phyloP scores from a whole-genome alignment of 2,797 vertebrate genomes.

The Peromyscus aztecus region DNA sequence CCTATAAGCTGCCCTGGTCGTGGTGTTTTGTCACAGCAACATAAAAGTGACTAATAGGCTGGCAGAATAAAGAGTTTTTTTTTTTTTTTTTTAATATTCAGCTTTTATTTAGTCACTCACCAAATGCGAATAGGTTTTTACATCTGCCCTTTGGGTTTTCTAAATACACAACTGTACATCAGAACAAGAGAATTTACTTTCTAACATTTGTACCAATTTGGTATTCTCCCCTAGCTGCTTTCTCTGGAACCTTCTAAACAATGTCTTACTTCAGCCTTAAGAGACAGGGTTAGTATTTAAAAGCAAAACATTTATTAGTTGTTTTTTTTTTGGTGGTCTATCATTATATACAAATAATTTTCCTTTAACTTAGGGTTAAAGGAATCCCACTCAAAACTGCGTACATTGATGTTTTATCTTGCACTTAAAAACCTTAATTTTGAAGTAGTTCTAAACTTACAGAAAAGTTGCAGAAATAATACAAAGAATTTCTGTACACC shows the following conservation, averaged over 20 bases:
- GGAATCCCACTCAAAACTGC: constrained; percentile 28
- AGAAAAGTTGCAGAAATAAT: constrained; percentile 64
- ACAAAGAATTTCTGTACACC: constrained; percentile 31
- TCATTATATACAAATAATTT: constrained; percentile 1
- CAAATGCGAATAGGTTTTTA: constrained; percentile 36
- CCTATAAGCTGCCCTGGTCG: background rate
- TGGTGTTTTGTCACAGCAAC: background rate
- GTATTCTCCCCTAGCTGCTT: constrained; percentile 28
- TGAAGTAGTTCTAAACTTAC: constrained; percentile 58
- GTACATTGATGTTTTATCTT: background rate
- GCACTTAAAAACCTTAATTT: constrained; percentile 42
- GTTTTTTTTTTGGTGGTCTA: background rate
- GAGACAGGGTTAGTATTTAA: background rate
- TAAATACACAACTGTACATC: constrained; percentile 35
- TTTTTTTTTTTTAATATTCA: constrained; percentile 21
- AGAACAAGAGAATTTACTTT: constrained; percentile 42
- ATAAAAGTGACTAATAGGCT: background rate
- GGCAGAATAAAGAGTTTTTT: background rate
- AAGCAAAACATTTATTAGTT: background rate
- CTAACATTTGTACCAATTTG: background rate
- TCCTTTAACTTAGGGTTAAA: constrained; percentile 40
- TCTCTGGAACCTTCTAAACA: constrained; percentile 34
- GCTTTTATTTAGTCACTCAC: constrained; percentile 66
- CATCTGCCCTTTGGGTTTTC: background rate
- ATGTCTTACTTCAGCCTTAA: constrained; percentile 48